Evolutionary conservation across 2,888 invertebrate genomes (phyloP).

Genomic region (Deroplatys truncata): DNA sequence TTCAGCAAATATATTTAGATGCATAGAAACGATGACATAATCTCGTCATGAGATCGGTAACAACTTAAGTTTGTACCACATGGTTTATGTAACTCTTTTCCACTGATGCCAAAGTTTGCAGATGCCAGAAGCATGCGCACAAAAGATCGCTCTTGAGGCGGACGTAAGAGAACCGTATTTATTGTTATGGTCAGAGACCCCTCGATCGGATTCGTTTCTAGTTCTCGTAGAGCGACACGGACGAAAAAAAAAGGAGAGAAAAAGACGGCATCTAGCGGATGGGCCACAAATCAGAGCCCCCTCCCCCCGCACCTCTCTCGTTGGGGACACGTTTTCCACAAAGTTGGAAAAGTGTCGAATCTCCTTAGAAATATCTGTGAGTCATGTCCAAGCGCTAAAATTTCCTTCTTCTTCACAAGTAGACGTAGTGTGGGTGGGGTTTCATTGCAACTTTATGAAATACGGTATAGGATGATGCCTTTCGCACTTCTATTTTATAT

Average conservation of each 20-base stretch:
- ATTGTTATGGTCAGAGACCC: conserved; percentile 12
- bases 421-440: background rate
- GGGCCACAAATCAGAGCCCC: background rate
- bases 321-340: background rate
- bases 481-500: background rate
- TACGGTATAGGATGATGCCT: background rate
- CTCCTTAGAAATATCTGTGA: background rate
- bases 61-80: background rate
- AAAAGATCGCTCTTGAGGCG: background rate
- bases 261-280: background rate
- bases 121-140: background rate
- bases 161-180: conserved; percentile 2
- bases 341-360: background rate
- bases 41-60: background rate
- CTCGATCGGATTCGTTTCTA: conserved; percentile 4
- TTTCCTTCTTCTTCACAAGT: background rate
- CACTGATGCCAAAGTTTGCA: background rate
- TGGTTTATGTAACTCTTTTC: background rate
- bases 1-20: background rate
- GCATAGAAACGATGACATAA: background rate
- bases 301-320: background rate
- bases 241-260: background rate
- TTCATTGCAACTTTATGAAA: background rate
- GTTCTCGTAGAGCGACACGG: background rate
- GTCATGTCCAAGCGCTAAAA: background rate